Conservation (phyloP, 2,113 vertebrate species). For the Urocolius indicus region DNA sequence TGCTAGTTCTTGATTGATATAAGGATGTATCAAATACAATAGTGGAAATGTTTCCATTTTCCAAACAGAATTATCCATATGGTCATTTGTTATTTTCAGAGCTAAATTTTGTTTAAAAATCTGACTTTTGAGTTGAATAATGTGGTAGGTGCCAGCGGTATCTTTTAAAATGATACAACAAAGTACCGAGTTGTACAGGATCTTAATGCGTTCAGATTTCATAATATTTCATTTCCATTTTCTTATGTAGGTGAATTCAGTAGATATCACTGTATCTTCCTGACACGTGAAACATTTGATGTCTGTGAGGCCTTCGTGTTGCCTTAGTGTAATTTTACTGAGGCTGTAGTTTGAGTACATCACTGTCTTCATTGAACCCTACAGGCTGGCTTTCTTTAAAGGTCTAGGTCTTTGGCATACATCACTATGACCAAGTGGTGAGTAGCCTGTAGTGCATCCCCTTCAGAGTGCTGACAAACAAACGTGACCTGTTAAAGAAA, state of each 20-base stretch:
- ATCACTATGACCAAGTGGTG: accelerated
- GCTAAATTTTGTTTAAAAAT: background rate
- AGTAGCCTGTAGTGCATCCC: background rate
- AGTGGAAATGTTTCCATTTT: background rate
- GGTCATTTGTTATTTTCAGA: background rate
- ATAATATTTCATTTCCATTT: background rate
- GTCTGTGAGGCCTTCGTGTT: background rate
- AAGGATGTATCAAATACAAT: background rate
- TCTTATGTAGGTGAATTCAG: background rate
- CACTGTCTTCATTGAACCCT: accelerated
- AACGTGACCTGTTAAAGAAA: background rate
- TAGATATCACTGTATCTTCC: background rate
- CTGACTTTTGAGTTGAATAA: background rate
- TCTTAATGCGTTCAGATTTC: background rate
- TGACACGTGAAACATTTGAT: background rate
- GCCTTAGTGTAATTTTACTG: background rate
- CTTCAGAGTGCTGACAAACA: background rate
- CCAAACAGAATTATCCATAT: background rate
- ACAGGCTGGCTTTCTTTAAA: background rate
- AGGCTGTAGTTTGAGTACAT: background rate
- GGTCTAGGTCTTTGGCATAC: background rate
- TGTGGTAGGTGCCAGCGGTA: background rate
- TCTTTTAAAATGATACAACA: background rate
- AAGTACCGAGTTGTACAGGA: background rate
- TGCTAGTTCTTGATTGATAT: background rate